Conservation (phyloP, 2,888 invertebrate genomes). For the Beris chalybata region DNA sequence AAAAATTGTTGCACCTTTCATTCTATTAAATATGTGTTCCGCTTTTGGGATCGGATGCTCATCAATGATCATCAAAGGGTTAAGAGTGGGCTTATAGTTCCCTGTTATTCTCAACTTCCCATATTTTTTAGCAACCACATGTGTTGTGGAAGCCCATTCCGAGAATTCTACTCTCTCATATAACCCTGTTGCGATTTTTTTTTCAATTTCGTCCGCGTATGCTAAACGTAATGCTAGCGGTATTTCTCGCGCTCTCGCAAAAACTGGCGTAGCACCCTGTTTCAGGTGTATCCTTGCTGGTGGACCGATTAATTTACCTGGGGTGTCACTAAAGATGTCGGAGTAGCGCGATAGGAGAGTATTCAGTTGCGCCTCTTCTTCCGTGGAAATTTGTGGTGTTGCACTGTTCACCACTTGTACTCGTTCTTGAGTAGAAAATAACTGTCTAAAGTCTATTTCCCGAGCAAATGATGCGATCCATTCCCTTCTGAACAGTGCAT, state of each 20-base stretch:
- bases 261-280: background rate
- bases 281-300: background rate
- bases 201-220: background rate
- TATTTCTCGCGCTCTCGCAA: slow-evolving; percentile 11
- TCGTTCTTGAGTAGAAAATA: background rate
- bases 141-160: slow-evolving; percentile 36
- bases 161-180: slow-evolving; percentile 20
- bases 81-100: slow-evolving; percentile 36
- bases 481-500: slow-evolving; percentile 10
- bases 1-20: slow-evolving; percentile 24
- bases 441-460: slow-evolving; percentile 1
- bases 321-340: slow-evolving; percentile 23
- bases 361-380: slow-evolving; percentile 35
- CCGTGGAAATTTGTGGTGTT: slow-evolving; percentile 7
- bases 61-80: slow-evolving; percentile 34
- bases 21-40: slow-evolving; percentile 33
- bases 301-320: slow-evolving; percentile 3
- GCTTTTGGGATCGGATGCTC: slow-evolving; percentile 33
- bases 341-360: slow-evolving; percentile 33
- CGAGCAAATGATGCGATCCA: slow-evolving; percentile 8
- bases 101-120: slow-evolving; percentile 34
- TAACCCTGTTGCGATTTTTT: slow-evolving; percentile 34
- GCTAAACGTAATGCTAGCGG: no score
- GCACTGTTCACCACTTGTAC: no score
- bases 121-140: slow-evolving; percentile 30